These are phyloP conservation scores for Nasonia oneida DNA, from an alignment of 2,888 invertebrate genomes.

Conservation along the genomic window DNA sequence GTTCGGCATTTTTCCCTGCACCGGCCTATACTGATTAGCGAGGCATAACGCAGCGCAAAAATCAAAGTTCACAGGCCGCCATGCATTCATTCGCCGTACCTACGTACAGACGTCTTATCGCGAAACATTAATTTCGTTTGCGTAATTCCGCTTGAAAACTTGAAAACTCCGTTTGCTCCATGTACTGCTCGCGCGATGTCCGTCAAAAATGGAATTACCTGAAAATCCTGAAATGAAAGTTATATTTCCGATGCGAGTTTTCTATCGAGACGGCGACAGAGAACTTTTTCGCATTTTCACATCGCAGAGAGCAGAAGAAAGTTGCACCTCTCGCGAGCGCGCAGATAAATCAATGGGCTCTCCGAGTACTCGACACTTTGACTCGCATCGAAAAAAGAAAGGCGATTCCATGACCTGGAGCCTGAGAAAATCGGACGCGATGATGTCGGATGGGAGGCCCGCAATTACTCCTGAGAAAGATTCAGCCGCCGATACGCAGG, in stretches of 20 bases:
- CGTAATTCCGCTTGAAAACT: background rate
- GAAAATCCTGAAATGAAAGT: too few species aligned
- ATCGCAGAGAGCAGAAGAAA: background rate
- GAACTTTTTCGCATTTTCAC: background rate
- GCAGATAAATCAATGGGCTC: background rate
- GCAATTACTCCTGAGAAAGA: slow-evolving; percentile 8
- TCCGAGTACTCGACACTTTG: too few species aligned
- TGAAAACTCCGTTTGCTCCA: background rate
- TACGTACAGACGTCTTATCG: too few species aligned
- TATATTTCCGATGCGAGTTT: too few species aligned
- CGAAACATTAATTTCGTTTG: background rate
- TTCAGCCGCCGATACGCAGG: background rate
- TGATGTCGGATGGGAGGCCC: background rate
- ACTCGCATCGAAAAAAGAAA: too few species aligned
- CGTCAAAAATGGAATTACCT: too few species aligned
- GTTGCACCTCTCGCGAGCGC: background rate
- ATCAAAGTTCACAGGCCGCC: background rate
- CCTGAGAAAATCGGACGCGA: background rate
- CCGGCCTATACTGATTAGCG: background rate
- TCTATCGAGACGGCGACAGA: too few species aligned
- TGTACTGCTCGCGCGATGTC: background rate
- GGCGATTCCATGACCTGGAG: background rate
- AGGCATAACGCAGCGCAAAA: background rate
- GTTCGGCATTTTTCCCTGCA: background rate
- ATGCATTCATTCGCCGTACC: background rate